Percentiles rank a stretch among this genome's conserved stretches.
These are phyloP conservation scores for Oxygymnocypris stewartii DNA, from an alignment of 2,113 vertebrate species.

Conservation along the genomic window DNA sequence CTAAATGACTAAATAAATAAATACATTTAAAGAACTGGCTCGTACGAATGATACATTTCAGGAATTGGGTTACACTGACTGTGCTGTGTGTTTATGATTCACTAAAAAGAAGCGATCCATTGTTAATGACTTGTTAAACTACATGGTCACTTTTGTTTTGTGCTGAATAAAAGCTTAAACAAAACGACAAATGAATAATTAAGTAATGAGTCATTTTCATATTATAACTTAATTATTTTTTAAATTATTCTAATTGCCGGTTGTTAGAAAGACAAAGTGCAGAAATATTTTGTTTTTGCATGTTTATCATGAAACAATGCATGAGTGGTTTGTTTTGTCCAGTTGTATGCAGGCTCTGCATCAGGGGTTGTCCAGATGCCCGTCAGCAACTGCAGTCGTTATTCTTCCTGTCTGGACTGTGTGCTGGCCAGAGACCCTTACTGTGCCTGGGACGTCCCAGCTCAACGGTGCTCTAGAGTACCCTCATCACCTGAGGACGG, in stretches of 20 bases:
- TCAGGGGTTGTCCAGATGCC: conserved; percentile 74
- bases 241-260: background rate
- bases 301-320: too few relatives aligned
- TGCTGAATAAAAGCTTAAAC: background rate
- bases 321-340: conserved; percentile 62
- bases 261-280: background rate
- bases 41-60: background rate
- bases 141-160: background rate
- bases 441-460: conserved; percentile 70
- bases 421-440: conserved; percentile 78
- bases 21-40: background rate
- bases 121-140: background rate
- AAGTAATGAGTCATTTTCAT: background rate
- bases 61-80: background rate
- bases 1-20: too few relatives aligned
- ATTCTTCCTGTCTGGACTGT: conserved; percentile 73
- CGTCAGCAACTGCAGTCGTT: conserved; percentile 68
- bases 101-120: background rate
- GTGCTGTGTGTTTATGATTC: background rate
- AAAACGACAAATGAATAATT: background rate
- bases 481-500: background rate
- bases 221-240: background rate
- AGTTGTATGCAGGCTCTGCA: conserved; percentile 72
- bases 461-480: conserved; percentile 56
- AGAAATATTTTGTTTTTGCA: background rate